A percentile compares a stretch with the other conserved stretches of the same genome.
These are phyloP conservation scores for Palythoa caribaeorum DNA, from an alignment of 92 coral and sea anemone genomes.

Conservation along the genomic window DNA sequence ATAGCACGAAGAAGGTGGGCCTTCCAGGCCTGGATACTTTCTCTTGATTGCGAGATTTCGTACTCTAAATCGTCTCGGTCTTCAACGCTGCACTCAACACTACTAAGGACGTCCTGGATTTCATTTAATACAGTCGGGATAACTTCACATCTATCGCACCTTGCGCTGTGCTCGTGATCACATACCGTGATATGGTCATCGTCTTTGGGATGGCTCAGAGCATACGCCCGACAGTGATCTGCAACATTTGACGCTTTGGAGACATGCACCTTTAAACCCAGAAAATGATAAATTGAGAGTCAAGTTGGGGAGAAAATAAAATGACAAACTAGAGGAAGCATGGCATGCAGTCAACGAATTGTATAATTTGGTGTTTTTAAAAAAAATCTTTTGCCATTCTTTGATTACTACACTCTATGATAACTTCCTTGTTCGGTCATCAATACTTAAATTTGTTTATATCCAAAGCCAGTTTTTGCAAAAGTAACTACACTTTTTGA, in stretches of 20 bases:
- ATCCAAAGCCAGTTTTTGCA: constrained; percentile 19
- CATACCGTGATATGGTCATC: constrained; percentile 52
- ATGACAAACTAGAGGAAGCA: constrained; percentile 19
- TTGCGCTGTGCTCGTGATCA: constrained; percentile 62
- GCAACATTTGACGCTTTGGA: constrained; percentile 70
- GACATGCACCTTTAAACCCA: constrained; percentile 69
- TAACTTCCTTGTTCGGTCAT: constrained; percentile 29
- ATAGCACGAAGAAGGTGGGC: constrained; percentile 84
- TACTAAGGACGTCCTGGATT: constrained; percentile 62
- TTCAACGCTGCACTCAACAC: constrained; percentile 58
- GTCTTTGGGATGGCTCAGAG: constrained; percentile 63
- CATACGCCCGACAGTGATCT: constrained; percentile 74
- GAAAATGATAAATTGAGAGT: neutral
- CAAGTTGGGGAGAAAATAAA: constrained; percentile 19
- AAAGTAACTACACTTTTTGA: constrained; percentile 4
- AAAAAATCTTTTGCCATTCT: neutral
- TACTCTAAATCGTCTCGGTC: constrained; percentile 68
- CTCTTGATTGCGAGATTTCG: constrained; percentile 52
- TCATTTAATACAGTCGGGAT: constrained; percentile 62
- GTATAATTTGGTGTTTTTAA: constrained; percentile 4
- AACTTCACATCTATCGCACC: constrained; percentile 71
- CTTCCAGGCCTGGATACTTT: constrained; percentile 70
- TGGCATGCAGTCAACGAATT: constrained; percentile 21
- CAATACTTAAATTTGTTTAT: constrained; percentile 25
- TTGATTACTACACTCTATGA: constrained; percentile 22